Conservation (phyloP, 2,888 invertebrate species). For the Coelinius sp. region DNA sequence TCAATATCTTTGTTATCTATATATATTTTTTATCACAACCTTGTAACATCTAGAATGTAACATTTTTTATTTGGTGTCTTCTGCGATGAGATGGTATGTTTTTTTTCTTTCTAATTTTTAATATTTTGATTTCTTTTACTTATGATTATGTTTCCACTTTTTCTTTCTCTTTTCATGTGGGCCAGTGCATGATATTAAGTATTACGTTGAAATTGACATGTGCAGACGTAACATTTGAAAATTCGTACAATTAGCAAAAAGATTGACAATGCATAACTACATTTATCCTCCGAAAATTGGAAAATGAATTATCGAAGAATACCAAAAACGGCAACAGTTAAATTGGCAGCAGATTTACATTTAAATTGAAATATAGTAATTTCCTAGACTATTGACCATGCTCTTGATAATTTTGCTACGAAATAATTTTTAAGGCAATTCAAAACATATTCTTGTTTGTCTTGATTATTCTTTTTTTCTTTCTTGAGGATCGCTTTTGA, state of each 20-base stretch:
- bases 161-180: not conserved
- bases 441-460: slow-evolving; percentile 21
- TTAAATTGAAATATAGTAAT: slow-evolving; percentile 36
- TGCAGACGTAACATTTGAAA: slow-evolving; percentile 1
- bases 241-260: slow-evolving; percentile 16
- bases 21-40: not conserved
- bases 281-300: slow-evolving; percentile 9
- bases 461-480: slow-evolving; percentile 8
- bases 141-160: not conserved
- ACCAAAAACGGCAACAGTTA: slow-evolving; percentile 22
- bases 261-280: not conserved
- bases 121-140: not conserved
- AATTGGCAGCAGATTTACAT: slow-evolving; percentile 35
- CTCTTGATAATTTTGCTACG: slow-evolving; percentile 7
- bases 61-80: not conserved
- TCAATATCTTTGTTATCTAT: not conserved
- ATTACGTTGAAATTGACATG: slow-evolving; percentile 17
- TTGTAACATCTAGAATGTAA: not conserved
- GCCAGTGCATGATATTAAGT: not conserved
- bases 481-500: slow-evolving; percentile 33
- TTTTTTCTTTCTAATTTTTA: not conserved
- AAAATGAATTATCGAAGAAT: slow-evolving; percentile 10
- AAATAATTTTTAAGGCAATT: slow-evolving; percentile 32
- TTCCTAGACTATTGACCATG: slow-evolving; percentile 39
- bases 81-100: too few relatives aligned